Evolutionary conservation across 2,113 vertebrate genomes (phyloP).

Genomic region (Aldabrachelys gigantea): DNA sequence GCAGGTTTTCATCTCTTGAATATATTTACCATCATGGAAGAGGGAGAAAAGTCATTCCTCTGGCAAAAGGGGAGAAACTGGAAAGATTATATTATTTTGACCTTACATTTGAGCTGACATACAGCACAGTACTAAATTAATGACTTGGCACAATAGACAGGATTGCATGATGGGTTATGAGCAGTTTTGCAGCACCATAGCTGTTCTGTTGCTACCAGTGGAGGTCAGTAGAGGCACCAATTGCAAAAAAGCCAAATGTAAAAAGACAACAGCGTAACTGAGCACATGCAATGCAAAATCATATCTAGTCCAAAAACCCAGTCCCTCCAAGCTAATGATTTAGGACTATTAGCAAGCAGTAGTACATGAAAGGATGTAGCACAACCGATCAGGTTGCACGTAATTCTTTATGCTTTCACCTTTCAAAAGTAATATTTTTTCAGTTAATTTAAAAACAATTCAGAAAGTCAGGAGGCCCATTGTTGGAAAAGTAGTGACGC

Average conservation of each 20-base stretch:
- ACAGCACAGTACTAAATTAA: slow-evolving; percentile 66
- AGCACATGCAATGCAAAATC: not conserved
- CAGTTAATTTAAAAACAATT: slow-evolving; percentile 46
- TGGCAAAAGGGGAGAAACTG: slow-evolving; percentile 45
- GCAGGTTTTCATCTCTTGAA: slow-evolving; percentile 63
- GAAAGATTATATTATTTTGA: slow-evolving; percentile 68
- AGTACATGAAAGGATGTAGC: not conserved
- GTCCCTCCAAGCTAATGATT: slow-evolving; percentile 6
- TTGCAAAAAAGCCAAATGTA: slow-evolving; percentile 45
- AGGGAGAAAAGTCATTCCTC: slow-evolving; percentile 14
- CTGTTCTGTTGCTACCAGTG: slow-evolving; percentile 62
- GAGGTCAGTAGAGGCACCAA: slow-evolving; percentile 69
- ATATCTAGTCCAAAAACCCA: not conserved
- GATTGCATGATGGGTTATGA: slow-evolving; percentile 55
- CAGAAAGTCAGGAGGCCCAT: slow-evolving; percentile 1
- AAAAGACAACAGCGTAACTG: slow-evolving; percentile 26
- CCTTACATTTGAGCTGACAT: slow-evolving; percentile 65
- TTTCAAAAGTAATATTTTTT: slow-evolving; percentile 44
- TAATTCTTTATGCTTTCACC: slow-evolving; percentile 48
- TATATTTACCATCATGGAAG: slow-evolving; percentile 66
- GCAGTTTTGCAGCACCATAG: slow-evolving; percentile 16
- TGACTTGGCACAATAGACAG: slow-evolving; percentile 39
- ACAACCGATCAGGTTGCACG: not conserved
- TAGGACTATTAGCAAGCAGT: not conserved
- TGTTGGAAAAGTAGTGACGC: slow-evolving; percentile 1